These are phyloP conservation scores for Paracanthobrama guichenoti DNA, from an alignment of 2,113 vertebrate genomes.

Conservation along the genomic window DNA sequence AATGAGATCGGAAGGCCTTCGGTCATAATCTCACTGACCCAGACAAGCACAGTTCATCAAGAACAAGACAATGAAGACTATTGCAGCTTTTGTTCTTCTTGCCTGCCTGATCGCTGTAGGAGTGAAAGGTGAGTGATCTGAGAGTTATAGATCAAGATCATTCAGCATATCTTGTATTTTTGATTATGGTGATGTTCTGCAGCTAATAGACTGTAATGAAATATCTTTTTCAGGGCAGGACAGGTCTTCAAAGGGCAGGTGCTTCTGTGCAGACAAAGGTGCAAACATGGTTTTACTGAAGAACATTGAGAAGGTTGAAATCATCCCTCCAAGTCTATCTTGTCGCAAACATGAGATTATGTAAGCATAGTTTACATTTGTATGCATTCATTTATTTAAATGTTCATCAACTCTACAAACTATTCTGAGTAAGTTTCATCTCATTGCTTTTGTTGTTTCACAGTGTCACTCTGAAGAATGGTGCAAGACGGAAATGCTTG, in stretches of 20 bases:
- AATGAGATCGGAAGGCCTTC: background rate
- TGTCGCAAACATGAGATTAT: conserved; percentile 21
- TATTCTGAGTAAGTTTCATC: background rate
- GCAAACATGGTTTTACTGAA: conserved; percentile 14
- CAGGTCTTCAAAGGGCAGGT: conserved; percentile 9
- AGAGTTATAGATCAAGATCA: background rate
- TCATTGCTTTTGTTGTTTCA: background rate
- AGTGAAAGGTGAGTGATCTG: conserved; percentile 24
- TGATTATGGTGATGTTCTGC: background rate
- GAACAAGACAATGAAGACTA: conserved; percentile 25
- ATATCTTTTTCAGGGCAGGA: conserved; percentile 11
- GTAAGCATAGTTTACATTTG: background rate
- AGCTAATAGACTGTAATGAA: background rate
- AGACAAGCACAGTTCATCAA: background rate
- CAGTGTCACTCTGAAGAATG: conserved; percentile 48
- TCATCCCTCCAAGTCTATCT: conserved; percentile 21
- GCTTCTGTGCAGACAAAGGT: conserved; percentile 14
- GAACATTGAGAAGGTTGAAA: conserved; percentile 34
- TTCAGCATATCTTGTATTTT: background rate
- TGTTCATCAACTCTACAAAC: background rate
- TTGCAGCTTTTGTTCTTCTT: conserved; percentile 8
- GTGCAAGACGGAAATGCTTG: conserved; percentile 34
- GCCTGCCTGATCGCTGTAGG: conserved; percentile 6
- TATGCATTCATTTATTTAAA: background rate
- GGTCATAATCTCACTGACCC: conserved; percentile 14